phyloP scores from a whole-genome alignment of 1,140 invertebrate species.

The Calycopis cecrops region DNA sequence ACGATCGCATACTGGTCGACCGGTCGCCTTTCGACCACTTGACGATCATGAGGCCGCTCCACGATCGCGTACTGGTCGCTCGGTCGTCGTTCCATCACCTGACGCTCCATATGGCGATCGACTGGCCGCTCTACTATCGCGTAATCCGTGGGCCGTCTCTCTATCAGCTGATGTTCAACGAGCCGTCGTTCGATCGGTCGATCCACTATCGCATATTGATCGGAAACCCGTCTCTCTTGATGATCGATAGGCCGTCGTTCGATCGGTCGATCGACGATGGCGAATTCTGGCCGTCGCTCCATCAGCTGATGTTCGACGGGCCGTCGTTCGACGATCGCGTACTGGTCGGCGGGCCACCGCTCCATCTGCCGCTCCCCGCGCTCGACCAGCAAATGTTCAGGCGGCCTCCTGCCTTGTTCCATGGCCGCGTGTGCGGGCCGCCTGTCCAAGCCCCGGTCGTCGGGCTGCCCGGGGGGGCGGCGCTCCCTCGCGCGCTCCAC shows the following conservation, averaged over 20 bases:
- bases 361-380: too few relatives aligned
- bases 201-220: conserved; percentile 1
- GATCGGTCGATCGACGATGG: conserved; percentile 1
- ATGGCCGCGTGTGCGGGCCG: neutral
- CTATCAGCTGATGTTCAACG: neutral
- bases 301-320: too few relatives aligned
- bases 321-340: too few relatives aligned
- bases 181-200: conserved; percentile 3
- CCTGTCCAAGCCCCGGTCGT: conserved; percentile 29
- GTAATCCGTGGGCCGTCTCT: neutral
- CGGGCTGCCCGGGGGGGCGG: conserved; percentile 38
- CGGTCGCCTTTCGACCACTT: neutral
- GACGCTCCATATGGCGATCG: neutral
- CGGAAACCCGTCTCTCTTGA: neutral
- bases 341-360: too few relatives aligned
- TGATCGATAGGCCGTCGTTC: neutral
- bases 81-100: neutral
- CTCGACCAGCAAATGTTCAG: too few relatives aligned
- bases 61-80: conserved; percentile 1
- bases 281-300: neutral
- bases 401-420: too few relatives aligned
- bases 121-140: neutral
- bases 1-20: neutral
- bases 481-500: conserved; percentile 49
- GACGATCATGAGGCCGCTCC: neutral